Evolutionary conservation across 2,888 invertebrate species (phyloP).

Genomic region (Ichneumoninae sp.): DNA sequence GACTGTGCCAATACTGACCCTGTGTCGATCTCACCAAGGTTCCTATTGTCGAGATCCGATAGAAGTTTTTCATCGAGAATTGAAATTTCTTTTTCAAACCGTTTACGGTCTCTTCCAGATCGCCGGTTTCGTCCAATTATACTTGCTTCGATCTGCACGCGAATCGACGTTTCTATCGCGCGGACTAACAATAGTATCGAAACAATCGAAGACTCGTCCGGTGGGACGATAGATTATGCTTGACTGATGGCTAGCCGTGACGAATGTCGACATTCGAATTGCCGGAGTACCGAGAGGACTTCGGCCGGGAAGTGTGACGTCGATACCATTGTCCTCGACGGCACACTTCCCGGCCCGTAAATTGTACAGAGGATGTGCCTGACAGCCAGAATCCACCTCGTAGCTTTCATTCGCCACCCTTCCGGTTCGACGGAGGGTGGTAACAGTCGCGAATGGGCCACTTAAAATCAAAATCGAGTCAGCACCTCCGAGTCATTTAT

Average conservation of each 20-base stretch:
- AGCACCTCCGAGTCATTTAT: slow-evolving; percentile 35
- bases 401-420: not conserved
- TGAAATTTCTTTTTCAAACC: not conserved
- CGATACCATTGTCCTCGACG: not conserved
- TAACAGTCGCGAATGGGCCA: slow-evolving; percentile 1
- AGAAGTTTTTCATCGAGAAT: not conserved
- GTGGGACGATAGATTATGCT: slow-evolving; percentile 6
- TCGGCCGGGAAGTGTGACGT: too few species aligned
- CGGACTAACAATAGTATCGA: not conserved
- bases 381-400: not conserved
- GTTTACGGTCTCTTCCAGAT: not conserved
- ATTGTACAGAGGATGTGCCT: not conserved
- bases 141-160: not conserved
- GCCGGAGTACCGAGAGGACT: not conserved
- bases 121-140: not conserved
- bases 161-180: not conserved
- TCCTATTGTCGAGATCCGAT: not conserved
- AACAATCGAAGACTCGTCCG: not conserved
- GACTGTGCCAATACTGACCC: too few species aligned
- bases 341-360: not conserved
- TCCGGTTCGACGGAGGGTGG: slow-evolving; percentile 5
- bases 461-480: slow-evolving; percentile 22
- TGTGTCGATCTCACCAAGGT: too few species aligned
- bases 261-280: not conserved
- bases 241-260: not conserved